Conservation (phyloP, 2,113 vertebrate genomes). For the Tinamus guttatus region DNA sequence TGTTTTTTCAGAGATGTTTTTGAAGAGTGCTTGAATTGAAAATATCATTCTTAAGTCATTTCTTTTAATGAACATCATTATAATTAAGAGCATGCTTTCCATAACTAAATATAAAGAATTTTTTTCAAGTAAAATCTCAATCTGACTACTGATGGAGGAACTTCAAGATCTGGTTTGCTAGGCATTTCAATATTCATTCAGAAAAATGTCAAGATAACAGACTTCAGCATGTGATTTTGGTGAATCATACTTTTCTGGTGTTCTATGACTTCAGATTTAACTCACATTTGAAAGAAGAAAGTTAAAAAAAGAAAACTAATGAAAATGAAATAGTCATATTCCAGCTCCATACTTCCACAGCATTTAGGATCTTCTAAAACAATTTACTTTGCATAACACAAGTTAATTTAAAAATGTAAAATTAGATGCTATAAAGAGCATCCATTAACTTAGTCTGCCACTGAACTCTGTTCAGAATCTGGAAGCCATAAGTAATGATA, state of each 20-base stretch:
- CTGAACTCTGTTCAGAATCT: not conserved
- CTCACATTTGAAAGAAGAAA: conserved; percentile 16
- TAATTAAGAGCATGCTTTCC: conserved; percentile 31
- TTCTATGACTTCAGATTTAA: conserved; percentile 46
- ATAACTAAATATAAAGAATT: not conserved
- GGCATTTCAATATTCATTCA: conserved; percentile 62
- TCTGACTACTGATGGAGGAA: conserved; percentile 46
- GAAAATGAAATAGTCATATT: not conserved
- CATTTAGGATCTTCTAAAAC: not conserved
- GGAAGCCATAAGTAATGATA: not conserved
- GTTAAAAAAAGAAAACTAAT: conserved; percentile 14
- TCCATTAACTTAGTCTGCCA: not conserved
- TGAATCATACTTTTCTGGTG: conserved; percentile 36
- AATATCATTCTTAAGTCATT: conserved; percentile 26
- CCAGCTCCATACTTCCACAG: not conserved
- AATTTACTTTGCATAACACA: not conserved
- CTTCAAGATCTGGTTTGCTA: conserved; percentile 29
- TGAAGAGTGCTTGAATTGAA: conserved; percentile 52
- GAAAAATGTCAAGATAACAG: conserved; percentile 63
- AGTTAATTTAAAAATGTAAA: not conserved
- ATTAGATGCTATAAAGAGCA: not conserved
- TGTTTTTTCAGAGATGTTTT: not conserved
- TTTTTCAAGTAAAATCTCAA: conserved; percentile 21
- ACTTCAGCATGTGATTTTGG: not conserved
- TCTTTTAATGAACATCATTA: conserved; percentile 43